Conservation (phyloP, 2,888 invertebrate species). For the Thumatha senex region DNA sequence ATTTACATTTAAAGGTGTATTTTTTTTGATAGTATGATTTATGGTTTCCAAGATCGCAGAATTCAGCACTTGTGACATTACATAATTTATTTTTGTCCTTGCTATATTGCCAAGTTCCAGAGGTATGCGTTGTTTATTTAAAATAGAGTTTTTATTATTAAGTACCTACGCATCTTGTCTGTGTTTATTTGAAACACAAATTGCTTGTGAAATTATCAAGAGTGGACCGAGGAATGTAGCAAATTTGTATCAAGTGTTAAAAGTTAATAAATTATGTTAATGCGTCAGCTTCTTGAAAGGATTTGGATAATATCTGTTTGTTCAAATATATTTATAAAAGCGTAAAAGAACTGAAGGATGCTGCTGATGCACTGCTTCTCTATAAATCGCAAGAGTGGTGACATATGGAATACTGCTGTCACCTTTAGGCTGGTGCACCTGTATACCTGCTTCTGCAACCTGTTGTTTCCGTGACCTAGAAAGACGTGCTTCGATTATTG, state of each 20-base stretch:
- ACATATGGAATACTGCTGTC: too few species aligned
- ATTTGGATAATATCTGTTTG: background rate
- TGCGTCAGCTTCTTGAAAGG: background rate
- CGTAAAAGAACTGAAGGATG: background rate
- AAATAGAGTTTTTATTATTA: conserved; percentile 49
- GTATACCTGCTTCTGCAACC: too few species aligned
- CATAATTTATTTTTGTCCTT: conserved; percentile 55
- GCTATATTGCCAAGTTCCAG: conserved; percentile 64
- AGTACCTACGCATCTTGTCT: conserved; percentile 45
- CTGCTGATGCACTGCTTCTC: too few species aligned
- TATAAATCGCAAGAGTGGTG: too few species aligned
- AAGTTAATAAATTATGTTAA: conserved; percentile 2
- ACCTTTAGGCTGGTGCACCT: too few species aligned
- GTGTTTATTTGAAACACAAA: conserved; percentile 33
- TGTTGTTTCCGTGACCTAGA: too few species aligned
- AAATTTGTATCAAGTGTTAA: conserved; percentile 1
- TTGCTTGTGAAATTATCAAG: conserved; percentile 18
- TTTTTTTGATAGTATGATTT: too few species aligned
- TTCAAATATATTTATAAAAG: background rate
- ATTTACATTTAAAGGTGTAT: too few species aligned
- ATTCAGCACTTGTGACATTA: conserved; percentile 29
- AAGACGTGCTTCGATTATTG: too few species aligned
- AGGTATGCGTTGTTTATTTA: conserved; percentile 46
- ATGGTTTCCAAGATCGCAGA: conserved; percentile 23
- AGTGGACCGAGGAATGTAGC: conserved; percentile 13